A percentile compares a stretch with the other conserved stretches of the same genome.
Conservation (phyloP, 1,140 invertebrate species). For the Tigriopus japonicus region DNA sequence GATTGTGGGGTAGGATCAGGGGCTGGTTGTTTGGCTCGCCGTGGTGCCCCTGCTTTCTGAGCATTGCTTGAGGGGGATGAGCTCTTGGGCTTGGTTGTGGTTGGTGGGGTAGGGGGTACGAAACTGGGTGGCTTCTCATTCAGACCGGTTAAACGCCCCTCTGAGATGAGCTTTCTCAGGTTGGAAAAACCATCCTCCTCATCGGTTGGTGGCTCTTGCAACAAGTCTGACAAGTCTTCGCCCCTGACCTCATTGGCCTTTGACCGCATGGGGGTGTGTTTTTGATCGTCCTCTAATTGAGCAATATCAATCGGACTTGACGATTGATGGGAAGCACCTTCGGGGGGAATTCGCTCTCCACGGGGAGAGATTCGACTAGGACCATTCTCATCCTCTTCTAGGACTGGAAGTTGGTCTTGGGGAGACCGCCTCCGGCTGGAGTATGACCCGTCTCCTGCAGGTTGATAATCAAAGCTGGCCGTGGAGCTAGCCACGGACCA, state of each 20-base stretch:
- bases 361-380: not conserved
- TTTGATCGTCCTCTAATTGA: not conserved
- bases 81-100: not conserved
- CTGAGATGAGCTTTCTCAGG: slow-evolving; percentile 1
- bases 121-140: slow-evolving; percentile 6
- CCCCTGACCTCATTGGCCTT: not conserved
- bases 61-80: no score
- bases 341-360: slow-evolving; percentile 6
- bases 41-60: no score
- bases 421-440: not conserved
- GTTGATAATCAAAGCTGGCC: slow-evolving; percentile 11
- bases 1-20: no score
- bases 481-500: slow-evolving; percentile 3
- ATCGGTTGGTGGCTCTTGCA: not conserved
- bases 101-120: not conserved
- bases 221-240: not conserved
- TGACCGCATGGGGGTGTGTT: not conserved
- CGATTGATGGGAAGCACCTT: not conserved
- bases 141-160: slow-evolving; percentile 1
- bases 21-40: no score
- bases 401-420: not conserved
- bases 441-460: not conserved
- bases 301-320: no score
- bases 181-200: not conserved
- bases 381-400: not conserved